Evolutionary conservation across 2,888 invertebrate species (phyloP).

Genomic region (Tetragonisca angustula): DNA sequence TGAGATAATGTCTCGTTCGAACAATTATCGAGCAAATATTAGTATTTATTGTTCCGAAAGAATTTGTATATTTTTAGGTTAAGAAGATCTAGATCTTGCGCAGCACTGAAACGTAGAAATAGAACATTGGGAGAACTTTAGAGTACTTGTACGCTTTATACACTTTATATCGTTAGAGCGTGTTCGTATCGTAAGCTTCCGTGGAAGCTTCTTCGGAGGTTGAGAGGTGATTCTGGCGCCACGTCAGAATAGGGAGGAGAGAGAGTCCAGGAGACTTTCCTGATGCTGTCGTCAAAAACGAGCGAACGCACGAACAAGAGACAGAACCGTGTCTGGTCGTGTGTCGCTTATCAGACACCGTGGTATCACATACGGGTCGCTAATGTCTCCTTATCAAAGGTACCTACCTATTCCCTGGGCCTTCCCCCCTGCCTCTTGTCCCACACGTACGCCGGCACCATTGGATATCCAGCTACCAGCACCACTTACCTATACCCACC

Average conservation of each 20-base stretch:
- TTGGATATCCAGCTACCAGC: slow-evolving; percentile 76
- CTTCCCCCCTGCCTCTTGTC: slow-evolving; percentile 53
- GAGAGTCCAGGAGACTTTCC: slow-evolving; percentile 38
- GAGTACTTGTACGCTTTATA: not conserved
- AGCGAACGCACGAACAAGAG: slow-evolving; percentile 58
- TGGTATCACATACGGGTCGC: slow-evolving; percentile 83
- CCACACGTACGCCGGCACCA: slow-evolving; percentile 72
- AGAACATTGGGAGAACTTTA: not conserved
- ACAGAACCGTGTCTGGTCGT: slow-evolving; percentile 66
- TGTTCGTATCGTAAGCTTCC: not conserved
- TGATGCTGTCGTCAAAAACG: slow-evolving; percentile 66
- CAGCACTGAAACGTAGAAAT: not conserved
- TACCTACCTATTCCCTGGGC: slow-evolving; percentile 74
- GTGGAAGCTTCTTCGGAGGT: not conserved
- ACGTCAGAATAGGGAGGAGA: not conserved
- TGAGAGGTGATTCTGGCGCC: not conserved
- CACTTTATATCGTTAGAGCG: not conserved
- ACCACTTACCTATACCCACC: slow-evolving; percentile 69
- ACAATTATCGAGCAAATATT: not conserved
- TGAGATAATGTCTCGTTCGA: not conserved
- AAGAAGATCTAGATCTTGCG: not conserved
- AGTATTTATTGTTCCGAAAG: not conserved
- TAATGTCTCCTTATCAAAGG: slow-evolving; percentile 83
- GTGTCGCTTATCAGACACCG: slow-evolving; percentile 74
- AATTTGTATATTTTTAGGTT: not conserved